Evolutionary conservation across 2,797 vertebrate species (phyloP).

Genomic region (Mus minutoides): DNA sequence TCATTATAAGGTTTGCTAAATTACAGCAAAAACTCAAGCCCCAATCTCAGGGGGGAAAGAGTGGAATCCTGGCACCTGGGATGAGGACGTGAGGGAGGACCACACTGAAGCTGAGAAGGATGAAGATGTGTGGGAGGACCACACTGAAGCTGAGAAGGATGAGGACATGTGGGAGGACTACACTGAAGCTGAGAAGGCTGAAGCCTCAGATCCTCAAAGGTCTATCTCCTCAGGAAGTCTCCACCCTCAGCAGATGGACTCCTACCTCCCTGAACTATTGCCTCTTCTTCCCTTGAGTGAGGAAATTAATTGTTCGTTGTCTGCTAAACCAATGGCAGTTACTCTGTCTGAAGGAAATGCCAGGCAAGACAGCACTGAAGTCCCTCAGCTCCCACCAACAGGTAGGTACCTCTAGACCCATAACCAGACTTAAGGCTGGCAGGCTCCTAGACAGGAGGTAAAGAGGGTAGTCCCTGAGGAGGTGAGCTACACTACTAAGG

Average conservation of each 20-base stretch:
- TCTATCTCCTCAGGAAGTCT: not conserved
- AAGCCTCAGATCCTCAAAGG: not conserved
- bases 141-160: no score
- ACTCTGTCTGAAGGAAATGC: not conserved
- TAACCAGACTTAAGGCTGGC: not conserved
- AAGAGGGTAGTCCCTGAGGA: not conserved
- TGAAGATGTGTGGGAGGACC: no score
- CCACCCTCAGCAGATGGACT: not conserved
- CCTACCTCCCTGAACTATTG: not conserved
- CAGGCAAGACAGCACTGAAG: not conserved
- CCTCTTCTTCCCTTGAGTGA: not conserved
- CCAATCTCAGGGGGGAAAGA: no score
- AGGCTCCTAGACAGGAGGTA: not conserved
- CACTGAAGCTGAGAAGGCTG: not conserved
- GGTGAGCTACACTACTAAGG: not conserved
- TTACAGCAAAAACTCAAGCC: not conserved
- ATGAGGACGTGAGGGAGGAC: not conserved
- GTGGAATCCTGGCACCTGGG: no score
- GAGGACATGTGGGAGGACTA: no score
- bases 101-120: no score
- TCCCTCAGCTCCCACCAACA: not conserved
- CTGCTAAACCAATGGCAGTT: not conserved
- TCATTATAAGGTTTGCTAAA: not conserved
- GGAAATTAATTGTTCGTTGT: not conserved
- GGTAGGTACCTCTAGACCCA: no score